Percentiles rank a stretch among this genome's conserved stretches.
These are phyloP conservation scores for Athene cunicularia DNA, from an alignment of 2,113 vertebrate species.

Conservation along the genomic window DNA sequence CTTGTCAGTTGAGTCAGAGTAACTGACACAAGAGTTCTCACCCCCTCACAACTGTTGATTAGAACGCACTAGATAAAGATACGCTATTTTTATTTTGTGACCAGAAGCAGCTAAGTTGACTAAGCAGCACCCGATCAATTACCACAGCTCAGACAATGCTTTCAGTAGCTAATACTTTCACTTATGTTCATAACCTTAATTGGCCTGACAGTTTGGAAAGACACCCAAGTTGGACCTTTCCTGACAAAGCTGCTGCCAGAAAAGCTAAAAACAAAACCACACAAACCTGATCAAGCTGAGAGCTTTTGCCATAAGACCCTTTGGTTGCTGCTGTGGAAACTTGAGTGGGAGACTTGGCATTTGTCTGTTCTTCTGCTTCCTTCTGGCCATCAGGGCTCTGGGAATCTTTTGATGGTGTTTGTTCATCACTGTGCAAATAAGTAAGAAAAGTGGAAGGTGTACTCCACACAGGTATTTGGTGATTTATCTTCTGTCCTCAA, in stretches of 20 bases:
- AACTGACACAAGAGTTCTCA: neutral
- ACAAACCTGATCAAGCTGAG: constrained; percentile 87
- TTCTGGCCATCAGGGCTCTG: constrained; percentile 82
- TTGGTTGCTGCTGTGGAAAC: constrained; percentile 71
- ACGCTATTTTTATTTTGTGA: neutral
- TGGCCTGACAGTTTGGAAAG: constrained; percentile 2
- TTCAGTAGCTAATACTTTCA: neutral
- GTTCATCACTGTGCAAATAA: constrained; percentile 77
- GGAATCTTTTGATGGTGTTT: constrained; percentile 76
- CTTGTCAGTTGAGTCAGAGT: neutral
- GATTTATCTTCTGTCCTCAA: neutral
- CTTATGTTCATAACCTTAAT: neutral
- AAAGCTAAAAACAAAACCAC: neutral
- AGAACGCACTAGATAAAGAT: neutral
- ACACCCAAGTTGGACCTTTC: neutral
- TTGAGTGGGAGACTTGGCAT: constrained; percentile 77
- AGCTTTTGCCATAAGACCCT: constrained; percentile 80
- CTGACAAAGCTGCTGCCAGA: neutral
- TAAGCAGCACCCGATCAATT: neutral
- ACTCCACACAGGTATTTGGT: neutral
- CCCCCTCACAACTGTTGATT: neutral
- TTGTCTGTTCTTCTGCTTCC: constrained; percentile 81
- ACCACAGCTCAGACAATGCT: neutral
- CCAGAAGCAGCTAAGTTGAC: constrained; percentile 13
- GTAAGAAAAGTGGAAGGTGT: neutral